Base-by-base conservation (phyloP, 2,113 vertebrate genomes). In the Misgurnus mizolepis region DNA sequence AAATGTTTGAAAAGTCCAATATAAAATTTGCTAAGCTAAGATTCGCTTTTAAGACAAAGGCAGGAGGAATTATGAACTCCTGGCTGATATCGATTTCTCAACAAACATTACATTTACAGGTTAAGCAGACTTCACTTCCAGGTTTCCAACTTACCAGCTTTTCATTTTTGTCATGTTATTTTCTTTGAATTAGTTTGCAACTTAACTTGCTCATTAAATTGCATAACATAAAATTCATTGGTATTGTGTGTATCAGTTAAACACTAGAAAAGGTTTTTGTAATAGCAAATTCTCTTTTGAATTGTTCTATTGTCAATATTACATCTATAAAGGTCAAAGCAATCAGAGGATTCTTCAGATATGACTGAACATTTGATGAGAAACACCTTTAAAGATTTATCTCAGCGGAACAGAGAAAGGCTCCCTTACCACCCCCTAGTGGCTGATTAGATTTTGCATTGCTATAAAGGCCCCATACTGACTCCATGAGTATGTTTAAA, bases 351-450 rank as follows among this genome's bases (percentile, higher is more conserved):
- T 74, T 78, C 70, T 67, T 75, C 64, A 82, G 74, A 78, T 62
- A 79, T 79, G 68, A 81, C 71, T 53, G 41, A 64, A 77, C 55
- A 39, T 71, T 83, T 82, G 66, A 80, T 45, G 55, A 71, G 72
- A 82, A 82, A 64, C 62, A 84, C 10, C 43, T 72, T 62, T 53
- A 45, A 47, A 7, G 40, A 78, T 79, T 78, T 55, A 67, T 76
- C 50, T 76, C 40, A 69, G 43, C 17, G 60, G 65, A 61, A 41
- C 61, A 40, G 22, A 73, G 55, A 10, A 60, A 27, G 69, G 75
- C 67, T 68, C 56, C 34, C n/a, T 80, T 76, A 73, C 43, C 49
- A 65, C 84, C 83, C 82, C 79, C 84, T 86, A 79, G 83, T 81
- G 85, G 83, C 10, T 18, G 66, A 67, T 45, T 7, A n/a, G 15